These are phyloP conservation scores for Cheilosia vernalis DNA, from an alignment of 2,888 invertebrate species.

Conservation along the genomic window DNA sequence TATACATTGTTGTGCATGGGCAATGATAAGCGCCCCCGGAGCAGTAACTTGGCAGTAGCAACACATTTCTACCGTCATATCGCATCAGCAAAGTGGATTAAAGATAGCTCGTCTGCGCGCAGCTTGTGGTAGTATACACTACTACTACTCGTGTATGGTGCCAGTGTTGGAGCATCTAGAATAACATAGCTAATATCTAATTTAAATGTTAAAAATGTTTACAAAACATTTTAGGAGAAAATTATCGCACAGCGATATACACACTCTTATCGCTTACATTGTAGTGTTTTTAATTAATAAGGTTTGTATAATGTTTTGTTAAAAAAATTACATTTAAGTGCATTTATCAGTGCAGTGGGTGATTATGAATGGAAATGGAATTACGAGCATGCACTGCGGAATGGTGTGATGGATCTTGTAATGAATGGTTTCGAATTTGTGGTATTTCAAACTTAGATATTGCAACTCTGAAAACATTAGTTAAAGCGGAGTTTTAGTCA, in stretches of 20 bases:
- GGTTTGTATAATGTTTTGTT: conserved; percentile 77
- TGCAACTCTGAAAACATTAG: no score
- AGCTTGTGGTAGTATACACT: neutral
- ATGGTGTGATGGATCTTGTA: conserved; percentile 39
- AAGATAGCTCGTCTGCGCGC: conserved; percentile 47
- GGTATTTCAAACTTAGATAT: no score
- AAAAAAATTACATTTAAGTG: neutral
- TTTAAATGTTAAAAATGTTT: conserved; percentile 82
- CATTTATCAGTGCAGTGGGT: neutral
- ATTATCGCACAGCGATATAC: conserved; percentile 77
- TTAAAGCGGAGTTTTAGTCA: no score
- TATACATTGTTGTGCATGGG: conserved; percentile 69
- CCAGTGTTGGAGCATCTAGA: conserved; percentile 28
- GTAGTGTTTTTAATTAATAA: conserved; percentile 82
- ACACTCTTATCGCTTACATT: conserved; percentile 79
- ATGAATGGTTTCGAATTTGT: no score
- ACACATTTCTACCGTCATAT: conserved; percentile 51
- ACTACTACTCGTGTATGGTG: conserved; percentile 22
- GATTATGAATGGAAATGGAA: conserved; percentile 30
- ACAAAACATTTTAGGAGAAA: conserved; percentile 83
- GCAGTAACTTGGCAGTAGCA: conserved; percentile 51
- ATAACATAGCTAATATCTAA: conserved; percentile 65
- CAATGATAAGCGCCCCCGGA: conserved; percentile 72
- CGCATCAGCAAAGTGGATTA: conserved; percentile 73
- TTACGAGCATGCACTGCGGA: neutral